Evolutionary conservation across 1,140 invertebrate species (phyloP).

Genomic region (Brachionus calyciflorus): DNA sequence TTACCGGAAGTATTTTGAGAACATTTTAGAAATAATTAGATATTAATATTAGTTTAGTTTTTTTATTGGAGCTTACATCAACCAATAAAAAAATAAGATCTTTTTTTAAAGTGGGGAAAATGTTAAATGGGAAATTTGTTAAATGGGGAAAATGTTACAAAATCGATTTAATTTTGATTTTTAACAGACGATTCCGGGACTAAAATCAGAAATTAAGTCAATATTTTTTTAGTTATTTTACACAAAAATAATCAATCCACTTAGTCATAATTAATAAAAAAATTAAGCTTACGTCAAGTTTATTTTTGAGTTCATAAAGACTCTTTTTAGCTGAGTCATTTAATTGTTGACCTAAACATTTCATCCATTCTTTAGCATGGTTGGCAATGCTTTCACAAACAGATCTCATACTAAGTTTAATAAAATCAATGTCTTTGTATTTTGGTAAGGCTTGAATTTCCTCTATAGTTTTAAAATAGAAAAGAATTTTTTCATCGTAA

Average conservation of each 20-base stretch:
- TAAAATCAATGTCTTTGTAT: slow-evolving; percentile 58
- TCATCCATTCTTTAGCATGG: slow-evolving; percentile 59
- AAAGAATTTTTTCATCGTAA: slow-evolving; percentile 78
- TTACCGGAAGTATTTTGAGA: too few relatives aligned
- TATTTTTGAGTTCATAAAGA: slow-evolving; percentile 53
- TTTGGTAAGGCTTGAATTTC: slow-evolving; percentile 63
- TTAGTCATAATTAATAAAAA: not conserved
- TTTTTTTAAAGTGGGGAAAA: too few relatives aligned
- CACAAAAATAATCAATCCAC: not conserved
- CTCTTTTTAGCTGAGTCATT: slow-evolving; percentile 57
- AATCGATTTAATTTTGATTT: too few relatives aligned
- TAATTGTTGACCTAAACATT: slow-evolving; percentile 58
- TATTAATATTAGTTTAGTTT: too few relatives aligned
- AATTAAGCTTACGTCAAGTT: slow-evolving; percentile 54
- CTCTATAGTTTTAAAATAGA: slow-evolving; percentile 73
- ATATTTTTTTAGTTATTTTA: too few relatives aligned
- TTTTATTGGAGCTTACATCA: too few relatives aligned
- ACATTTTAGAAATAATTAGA: too few relatives aligned
- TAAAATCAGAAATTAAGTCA: too few relatives aligned
- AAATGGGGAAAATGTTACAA: too few relatives aligned
- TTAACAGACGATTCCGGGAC: too few relatives aligned
- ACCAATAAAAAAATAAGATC: too few relatives aligned
- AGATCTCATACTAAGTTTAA: slow-evolving; percentile 56
- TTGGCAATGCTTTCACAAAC: slow-evolving; percentile 56
- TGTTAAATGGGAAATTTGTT: too few relatives aligned